A percentile compares a stretch with the other conserved stretches of the same genome.
phyloP scores from a whole-genome alignment of 2,888 invertebrate species.

The Apomyelois bistriatella region DNA sequence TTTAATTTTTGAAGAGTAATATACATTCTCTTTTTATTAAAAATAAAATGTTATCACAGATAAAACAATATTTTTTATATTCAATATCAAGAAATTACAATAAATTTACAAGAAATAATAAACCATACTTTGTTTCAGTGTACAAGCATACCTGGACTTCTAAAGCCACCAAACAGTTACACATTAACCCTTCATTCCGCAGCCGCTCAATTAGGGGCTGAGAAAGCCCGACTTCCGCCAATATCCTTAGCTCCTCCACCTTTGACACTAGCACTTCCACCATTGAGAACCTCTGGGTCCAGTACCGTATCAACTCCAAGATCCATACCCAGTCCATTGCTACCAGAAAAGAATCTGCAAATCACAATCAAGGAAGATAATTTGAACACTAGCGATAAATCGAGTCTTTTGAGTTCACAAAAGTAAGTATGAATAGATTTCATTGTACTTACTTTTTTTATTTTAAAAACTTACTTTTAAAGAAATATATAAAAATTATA shows the following conservation, averaged over 20 bases:
- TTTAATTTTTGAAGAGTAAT: too few species aligned
- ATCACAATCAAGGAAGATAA: slow-evolving; percentile 66
- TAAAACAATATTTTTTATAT: too few species aligned
- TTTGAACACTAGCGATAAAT: slow-evolving; percentile 68
- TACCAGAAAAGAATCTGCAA: slow-evolving; percentile 68
- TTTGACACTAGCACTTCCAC: slow-evolving; percentile 49
- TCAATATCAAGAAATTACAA: too few species aligned
- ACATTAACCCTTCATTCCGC: slow-evolving; percentile 70
- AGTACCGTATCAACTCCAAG: slow-evolving; percentile 59
- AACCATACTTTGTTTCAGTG: slow-evolving; percentile 55
- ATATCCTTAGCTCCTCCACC: slow-evolving; percentile 57
- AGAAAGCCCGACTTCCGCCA: slow-evolving; percentile 68
- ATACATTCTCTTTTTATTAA: too few species aligned
- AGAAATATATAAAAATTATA: too few species aligned
- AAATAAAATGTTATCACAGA: too few species aligned
- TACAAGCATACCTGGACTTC: slow-evolving; percentile 82
- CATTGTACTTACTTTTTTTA: too few species aligned
- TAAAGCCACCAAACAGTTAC: slow-evolving; percentile 84
- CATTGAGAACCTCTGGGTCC: slow-evolving; percentile 49
- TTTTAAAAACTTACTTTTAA: too few species aligned
- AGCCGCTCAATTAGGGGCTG: slow-evolving; percentile 57
- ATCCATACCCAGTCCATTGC: slow-evolving; percentile 55
- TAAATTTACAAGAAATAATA: too few species aligned
- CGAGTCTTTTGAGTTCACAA: slow-evolving; percentile 69
- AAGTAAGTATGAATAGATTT: slow-evolving; percentile 48